phyloP scores from a whole-genome alignment of 2,797 vertebrate species.

The Artibeus jamaicensis region DNA sequence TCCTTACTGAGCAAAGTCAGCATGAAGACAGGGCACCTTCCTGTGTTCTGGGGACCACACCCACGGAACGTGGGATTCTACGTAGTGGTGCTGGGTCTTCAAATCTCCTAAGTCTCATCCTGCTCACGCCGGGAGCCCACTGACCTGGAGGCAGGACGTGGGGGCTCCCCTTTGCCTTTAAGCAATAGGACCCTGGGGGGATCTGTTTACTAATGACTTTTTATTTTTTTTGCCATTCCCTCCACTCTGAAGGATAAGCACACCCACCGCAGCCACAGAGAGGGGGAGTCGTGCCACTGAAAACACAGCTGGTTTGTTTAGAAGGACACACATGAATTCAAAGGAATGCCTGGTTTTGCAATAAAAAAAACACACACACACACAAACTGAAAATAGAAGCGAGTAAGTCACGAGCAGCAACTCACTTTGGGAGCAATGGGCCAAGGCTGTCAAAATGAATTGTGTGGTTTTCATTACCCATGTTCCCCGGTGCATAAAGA shows the following conservation, averaged over 20 bases:
- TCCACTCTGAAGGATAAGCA: not conserved
- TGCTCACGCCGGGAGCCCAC: accelerated
- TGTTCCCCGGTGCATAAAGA: not conserved
- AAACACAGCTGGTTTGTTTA: conserved; percentile 27
- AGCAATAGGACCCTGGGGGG: not conserved
- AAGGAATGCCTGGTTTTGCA: conserved; percentile 60
- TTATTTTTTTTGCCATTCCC: not conserved
- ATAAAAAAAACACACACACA: not conserved
- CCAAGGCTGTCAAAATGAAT: conserved; percentile 43
- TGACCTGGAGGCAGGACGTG: accelerated
- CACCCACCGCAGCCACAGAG: not conserved
- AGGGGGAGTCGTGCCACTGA: not conserved
- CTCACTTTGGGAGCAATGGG: not conserved
- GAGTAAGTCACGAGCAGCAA: conserved; percentile 48
- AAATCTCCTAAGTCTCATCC: not conserved
- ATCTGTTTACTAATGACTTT: not conserved
- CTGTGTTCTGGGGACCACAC: not conserved
- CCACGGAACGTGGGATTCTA: accelerated
- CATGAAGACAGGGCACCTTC: not conserved
- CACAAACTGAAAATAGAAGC: conserved; percentile 63
- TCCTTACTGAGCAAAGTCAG: not conserved
- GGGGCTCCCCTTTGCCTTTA: not conserved
- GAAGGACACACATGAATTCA: conserved; percentile 55
- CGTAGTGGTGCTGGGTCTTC: accelerated
- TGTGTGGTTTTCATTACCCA: conserved; percentile 48